A percentile compares a stretch with the other conserved stretches of the same genome.
Evolutionary conservation across 1,140 invertebrate genomes (phyloP).

Genomic region (Aporrectodea caliginosa): DNA sequence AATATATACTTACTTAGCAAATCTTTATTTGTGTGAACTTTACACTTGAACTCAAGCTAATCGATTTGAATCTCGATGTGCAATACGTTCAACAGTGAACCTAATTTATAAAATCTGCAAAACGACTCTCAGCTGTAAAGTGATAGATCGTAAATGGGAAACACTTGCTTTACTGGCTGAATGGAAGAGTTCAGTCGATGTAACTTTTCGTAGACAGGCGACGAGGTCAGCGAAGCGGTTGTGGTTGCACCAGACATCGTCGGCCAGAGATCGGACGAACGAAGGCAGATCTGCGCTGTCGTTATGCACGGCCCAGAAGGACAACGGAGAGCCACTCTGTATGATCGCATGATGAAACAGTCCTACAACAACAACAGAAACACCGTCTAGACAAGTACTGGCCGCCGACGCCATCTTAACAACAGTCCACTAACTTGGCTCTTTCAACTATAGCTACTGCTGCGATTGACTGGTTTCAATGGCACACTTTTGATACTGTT

Average conservation of each 20-base stretch:
- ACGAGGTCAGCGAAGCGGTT: background rate
- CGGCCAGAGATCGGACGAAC: background rate
- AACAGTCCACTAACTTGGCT: background rate
- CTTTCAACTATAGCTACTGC: background rate
- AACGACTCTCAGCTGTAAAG: background rate
- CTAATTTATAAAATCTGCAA: background rate
- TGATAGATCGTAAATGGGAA: background rate
- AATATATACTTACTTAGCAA: too few species aligned
- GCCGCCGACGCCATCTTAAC: background rate
- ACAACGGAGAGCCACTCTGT: slow-evolving; percentile 43
- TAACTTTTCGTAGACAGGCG: slow-evolving; percentile 22
- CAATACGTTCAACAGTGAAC: too few species aligned
- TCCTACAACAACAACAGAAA: too few species aligned
- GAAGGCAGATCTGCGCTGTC: background rate
- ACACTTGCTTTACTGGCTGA: background rate
- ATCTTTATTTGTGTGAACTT: too few species aligned
- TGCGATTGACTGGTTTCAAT: background rate
- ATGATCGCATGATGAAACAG: slow-evolving; percentile 41
- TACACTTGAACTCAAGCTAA: too few species aligned
- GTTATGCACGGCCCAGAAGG: slow-evolving; percentile 39
- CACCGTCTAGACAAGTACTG: background rate
- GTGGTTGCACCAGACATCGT: slow-evolving; percentile 4
- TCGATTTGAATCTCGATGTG: too few species aligned
- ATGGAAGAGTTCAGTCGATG: background rate
- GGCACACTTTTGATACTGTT: too few species aligned